Evolutionary conservation across 2,113 vertebrate species (phyloP), one percentile per base, ranked within the genome.

Genomic region (Upupa epops): DNA sequence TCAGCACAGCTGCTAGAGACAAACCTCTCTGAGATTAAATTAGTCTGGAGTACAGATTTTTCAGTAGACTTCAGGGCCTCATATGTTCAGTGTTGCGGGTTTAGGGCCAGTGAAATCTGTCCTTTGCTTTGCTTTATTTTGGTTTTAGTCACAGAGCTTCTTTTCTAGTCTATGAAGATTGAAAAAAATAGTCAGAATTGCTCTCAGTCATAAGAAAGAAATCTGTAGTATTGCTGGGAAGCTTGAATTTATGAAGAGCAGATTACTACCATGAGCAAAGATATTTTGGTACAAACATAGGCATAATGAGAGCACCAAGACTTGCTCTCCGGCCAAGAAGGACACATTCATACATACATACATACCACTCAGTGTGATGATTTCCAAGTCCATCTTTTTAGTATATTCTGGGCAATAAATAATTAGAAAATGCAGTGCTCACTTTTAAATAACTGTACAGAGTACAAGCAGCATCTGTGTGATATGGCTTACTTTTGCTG

Each of bases 311-410:
- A 76, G 31, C 4, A 77, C 1, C 9, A 70, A 45, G 17, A n/a
- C 8, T 73, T 61, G 24, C 42, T 0, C 0, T 69, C 8, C n/a
- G 60, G 6, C 8, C 25, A 28, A 25, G 51, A 70, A 60, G n/a
- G 26, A 69, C 5, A 22, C 8, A 18, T 6, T 11, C 11, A 18
- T 15, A 6, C 17, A 18, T 6, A 13, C 11, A 18, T 15, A 6
- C 17, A 4, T 16, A 15, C 12, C 10, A 49, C 10, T 54, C 42
- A 20, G 0, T 36, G 32, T 10, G 58, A 32, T 0, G 2, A 51
- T 32, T 55, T 4, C 8, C 0, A 1, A 9, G 20, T 54, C 15
- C 8, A 37, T 10, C 8, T 15, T 58, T 82, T 59, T 29, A n/a
- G 11, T 26, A 37, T 31, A 69, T 48, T 7, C 5, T 46, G 37